These are phyloP conservation scores for Notoglanidium macrostoma DNA, from an alignment of 2,797 vertebrate genomes.

Conservation along the genomic window DNA sequence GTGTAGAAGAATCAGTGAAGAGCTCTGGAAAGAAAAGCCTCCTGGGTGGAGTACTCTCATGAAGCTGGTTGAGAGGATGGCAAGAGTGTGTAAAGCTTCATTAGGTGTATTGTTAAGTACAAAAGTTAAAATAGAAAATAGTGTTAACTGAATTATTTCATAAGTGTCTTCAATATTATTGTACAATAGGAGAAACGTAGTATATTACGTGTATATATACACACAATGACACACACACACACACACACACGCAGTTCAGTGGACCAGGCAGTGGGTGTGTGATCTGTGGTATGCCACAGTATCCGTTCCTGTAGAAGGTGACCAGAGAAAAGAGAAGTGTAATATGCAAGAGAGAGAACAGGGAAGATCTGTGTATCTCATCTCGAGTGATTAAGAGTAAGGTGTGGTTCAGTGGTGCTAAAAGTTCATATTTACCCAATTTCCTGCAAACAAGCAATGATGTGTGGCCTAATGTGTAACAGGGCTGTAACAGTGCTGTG, in stretches of 20 bases:
- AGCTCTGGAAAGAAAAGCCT: conserved; percentile 1
- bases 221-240: conserved; percentile 4
- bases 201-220: neutral
- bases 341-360: conserved; percentile 30
- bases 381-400: conserved; percentile 19
- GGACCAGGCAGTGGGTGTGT: conserved; percentile 40
- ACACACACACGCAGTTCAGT: neutral
- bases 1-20: neutral
- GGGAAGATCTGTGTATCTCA: conserved; percentile 25
- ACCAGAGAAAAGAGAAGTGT: conserved; percentile 46
- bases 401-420: conserved; percentile 36
- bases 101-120: neutral
- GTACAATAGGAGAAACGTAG: too few species aligned
- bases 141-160: neutral
- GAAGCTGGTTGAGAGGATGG: neutral
- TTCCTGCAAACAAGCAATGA: conserved; percentile 33
- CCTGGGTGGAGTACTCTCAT: neutral
- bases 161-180: neutral
- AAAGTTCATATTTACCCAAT: conserved; percentile 41
- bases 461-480: conserved; percentile 22
- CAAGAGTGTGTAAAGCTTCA: neutral
- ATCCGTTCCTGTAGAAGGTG: conserved; percentile 50
- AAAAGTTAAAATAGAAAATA: neutral
- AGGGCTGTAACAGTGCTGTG: conserved; percentile 2
- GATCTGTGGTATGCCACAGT: conserved; percentile 42